Evolutionary conservation across 2,888 invertebrate species (phyloP), one percentile per base, ranked within the genome.

Genomic region (Noctua pronuba): DNA sequence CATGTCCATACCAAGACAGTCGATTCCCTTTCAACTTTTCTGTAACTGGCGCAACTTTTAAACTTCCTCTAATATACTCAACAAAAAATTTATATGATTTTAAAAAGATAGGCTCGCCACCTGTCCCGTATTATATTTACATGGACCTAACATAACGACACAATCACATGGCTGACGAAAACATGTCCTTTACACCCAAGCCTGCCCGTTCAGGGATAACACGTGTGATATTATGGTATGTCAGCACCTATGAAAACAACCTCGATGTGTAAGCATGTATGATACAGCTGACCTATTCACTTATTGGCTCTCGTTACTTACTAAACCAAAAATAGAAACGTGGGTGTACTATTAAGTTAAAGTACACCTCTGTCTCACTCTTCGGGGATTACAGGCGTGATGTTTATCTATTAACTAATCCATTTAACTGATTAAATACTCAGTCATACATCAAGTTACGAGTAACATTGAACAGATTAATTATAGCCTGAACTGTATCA

Each of bases 381-480:
- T 2, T 5, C 13, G 11, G 55, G n/a, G 13, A 55, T n/a, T 55
- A n/a, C n/a, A 55, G 1, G n/a, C n/a, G 55, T 28, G n/a, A 28
- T 55, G n/a, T 28, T 55, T 55, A 55, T 28, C 1, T 28, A 75
- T 24, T 28, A 38, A 24, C 24, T 31, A 70, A 60, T 70, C 49
- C 70, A 76, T 35, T 55, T 46, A 65, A 55, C 76, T 76, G 64
- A 73, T 76, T 55, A 65, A 6, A 52, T 73, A 46, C 35, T 46
- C 11, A 41, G 11, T 38, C n/a, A 44, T 55, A 44, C 55, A 55
- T 73, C 16, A 64, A 62, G 35, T 44, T 73, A 52, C 35, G 16
- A 64, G n/a, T 58, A 60, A 58, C 58, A 58, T 74, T 21, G 44
- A 74, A 46, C 21, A 52, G 44, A 46, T 76, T 65, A 65, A 76